Conservation (phyloP, 2,113 vertebrate species). For the Salvelinus namaycush region DNA sequence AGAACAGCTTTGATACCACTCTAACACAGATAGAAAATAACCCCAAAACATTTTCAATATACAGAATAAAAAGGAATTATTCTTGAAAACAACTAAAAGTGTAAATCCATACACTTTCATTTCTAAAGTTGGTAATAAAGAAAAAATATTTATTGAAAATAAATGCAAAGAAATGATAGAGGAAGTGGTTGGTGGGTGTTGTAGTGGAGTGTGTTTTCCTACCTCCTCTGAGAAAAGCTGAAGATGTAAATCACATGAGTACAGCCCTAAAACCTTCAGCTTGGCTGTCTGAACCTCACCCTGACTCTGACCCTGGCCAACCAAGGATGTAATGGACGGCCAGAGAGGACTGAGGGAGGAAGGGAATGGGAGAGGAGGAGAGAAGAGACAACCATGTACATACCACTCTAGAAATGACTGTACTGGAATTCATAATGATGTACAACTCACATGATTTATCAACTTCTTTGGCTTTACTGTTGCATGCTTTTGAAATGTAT, state of each 20-base stretch:
- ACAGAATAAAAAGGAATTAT: too few species aligned
- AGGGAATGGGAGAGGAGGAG: neutral
- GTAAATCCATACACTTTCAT: neutral
- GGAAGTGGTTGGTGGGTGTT: slow-evolving; percentile 10
- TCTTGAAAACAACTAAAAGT: neutral
- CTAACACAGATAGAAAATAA: neutral
- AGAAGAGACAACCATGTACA: slow-evolving; percentile 26
- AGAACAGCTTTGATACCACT: too few species aligned
- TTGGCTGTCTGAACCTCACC: slow-evolving; percentile 39
- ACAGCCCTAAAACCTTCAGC: slow-evolving; percentile 36
- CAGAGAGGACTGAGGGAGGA: neutral
- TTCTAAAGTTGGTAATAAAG: neutral
- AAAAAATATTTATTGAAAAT: neutral
- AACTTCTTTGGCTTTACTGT: neutral
- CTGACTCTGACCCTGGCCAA: slow-evolving; percentile 8
- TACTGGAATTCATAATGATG: slow-evolving; percentile 1
- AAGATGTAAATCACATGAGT: slow-evolving; percentile 63
- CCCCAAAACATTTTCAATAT: neutral
- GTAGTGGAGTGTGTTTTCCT: slow-evolving; percentile 47
- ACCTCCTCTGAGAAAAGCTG: slow-evolving; percentile 49
- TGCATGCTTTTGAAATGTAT: neutral
- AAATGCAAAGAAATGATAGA: neutral
- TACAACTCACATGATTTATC: neutral
- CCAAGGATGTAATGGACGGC: slow-evolving; percentile 4
- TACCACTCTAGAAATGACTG: slow-evolving; percentile 50